Base-by-base conservation (phyloP, 1,140 invertebrate species). In the Pygmarrhopalites habei region DNA sequence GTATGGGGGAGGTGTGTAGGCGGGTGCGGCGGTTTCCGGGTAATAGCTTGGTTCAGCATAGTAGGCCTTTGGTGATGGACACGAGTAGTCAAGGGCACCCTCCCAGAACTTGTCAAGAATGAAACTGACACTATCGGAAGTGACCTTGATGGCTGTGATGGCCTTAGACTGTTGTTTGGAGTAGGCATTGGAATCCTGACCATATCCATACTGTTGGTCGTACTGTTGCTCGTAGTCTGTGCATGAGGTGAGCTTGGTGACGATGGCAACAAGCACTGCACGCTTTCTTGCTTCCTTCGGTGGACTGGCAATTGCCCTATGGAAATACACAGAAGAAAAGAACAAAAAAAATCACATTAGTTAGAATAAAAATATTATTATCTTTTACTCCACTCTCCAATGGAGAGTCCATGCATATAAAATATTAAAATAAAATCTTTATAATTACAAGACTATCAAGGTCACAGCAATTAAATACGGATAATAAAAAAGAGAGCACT, bases 61-160 rank as follows among this genome's bases (percentile, higher is more conserved):
- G 30, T 66, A 66, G 15, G 60, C 26, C 41, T 57, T 63, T 2
- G 61, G 60, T 32, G 64, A 59, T 21, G 67, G 67, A 23, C 67
- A 69, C 10, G 60, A 60, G 28, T 69, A 3, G 43, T 69, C 67
- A 10, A 46, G 19, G 30, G 41, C 47, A 17, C 61, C 49, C n/a
- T 46, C 25, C 55, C 55, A 69, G 67, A 63, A 69, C 19, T 49
- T 63, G n/a, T 69, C 58, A n/a, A 66, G 2, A 25, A 69, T 66
- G 19, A 30, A 58, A 1, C 63, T 53, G 1, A 69, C 67, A 12
- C 44, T 43, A 7, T 64, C 28, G 15, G 57, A 47, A 15, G 51
- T 55, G 0, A 69, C 64, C 61, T 64, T 66, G 3, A 60, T 66
- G 1, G 67, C 67, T 19, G 19, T 53, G 60, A 69, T 69, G 29